These are phyloP conservation scores for Helicoverpa assulta DNA, from an alignment of 2,888 invertebrate genomes.

Conservation along the genomic window DNA sequence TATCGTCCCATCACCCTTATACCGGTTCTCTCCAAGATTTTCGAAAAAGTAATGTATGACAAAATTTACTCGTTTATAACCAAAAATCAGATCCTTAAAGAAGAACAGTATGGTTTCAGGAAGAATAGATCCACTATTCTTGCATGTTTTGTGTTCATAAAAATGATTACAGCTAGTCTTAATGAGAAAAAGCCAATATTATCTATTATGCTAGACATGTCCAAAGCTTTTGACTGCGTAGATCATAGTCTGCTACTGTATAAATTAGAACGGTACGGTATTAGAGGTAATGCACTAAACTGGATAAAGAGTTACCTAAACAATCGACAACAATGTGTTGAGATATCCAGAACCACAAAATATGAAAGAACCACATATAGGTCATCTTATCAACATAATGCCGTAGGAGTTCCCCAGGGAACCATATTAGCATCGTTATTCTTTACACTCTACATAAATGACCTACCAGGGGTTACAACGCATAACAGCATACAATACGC, in stretches of 20 bases:
- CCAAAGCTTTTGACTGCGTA: constrained; percentile 17
- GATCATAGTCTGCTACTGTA: not conserved
- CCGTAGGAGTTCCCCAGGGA: too few relatives aligned
- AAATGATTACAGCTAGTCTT: constrained; percentile 6
- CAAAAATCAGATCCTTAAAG: not conserved
- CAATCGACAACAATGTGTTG: not conserved
- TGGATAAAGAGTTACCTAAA: constrained; percentile 5
- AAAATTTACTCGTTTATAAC: constrained; percentile 12
- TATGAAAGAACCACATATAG: too few relatives aligned
- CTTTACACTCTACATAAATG: too few relatives aligned
- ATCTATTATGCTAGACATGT: constrained; percentile 10
- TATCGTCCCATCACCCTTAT: constrained; percentile 20
- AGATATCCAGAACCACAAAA: too few relatives aligned
- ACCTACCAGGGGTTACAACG: too few relatives aligned
- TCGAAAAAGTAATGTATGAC: constrained; percentile 13
- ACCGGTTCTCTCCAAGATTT: constrained; percentile 21
- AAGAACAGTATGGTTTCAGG: constrained; percentile 7
- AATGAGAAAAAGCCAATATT: constrained; percentile 8
- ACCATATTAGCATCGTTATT: too few relatives aligned
- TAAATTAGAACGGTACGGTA: not conserved
- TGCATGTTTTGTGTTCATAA: constrained; percentile 6
- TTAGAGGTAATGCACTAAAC: not conserved
- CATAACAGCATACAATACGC: too few relatives aligned
- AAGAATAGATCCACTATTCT: constrained; percentile 10
- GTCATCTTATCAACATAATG: too few relatives aligned